Percentiles rank a stretch among this genome's conserved stretches.
Evolutionary conservation across 2,888 invertebrate genomes (phyloP).

Genomic region (Drosophila subquinaria): DNA sequence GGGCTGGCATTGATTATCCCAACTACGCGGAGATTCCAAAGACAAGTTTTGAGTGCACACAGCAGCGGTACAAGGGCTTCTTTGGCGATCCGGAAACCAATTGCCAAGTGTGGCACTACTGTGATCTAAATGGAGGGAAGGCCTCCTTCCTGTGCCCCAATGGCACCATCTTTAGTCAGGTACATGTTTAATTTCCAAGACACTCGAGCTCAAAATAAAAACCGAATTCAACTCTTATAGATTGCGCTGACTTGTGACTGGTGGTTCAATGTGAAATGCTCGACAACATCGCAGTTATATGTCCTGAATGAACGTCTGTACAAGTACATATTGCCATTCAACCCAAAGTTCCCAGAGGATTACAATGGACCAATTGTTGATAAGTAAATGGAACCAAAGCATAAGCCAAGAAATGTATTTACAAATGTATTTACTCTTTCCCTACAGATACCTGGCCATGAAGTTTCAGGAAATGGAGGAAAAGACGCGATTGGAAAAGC

Average conservation of each 20-base stretch:
- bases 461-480: slow-evolving; percentile 96
- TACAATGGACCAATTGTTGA: slow-evolving; percentile 95
- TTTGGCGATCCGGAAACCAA: slow-evolving; percentile 95
- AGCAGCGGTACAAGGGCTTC: slow-evolving; percentile 95
- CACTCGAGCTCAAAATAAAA: neutral
- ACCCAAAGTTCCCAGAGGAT: slow-evolving; percentile 95
- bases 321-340: slow-evolving; percentile 94
- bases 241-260: slow-evolving; percentile 95
- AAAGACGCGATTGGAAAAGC: slow-evolving; percentile 90
- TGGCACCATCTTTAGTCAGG: slow-evolving; percentile 95
- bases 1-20: slow-evolving; percentile 93
- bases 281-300: slow-evolving; percentile 93
- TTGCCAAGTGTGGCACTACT: slow-evolving; percentile 97
- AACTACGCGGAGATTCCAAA: slow-evolving; percentile 90
- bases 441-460: slow-evolving; percentile 90
- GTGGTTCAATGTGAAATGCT: slow-evolving; percentile 97
- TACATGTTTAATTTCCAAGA: slow-evolving; percentile 28
- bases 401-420: neutral
- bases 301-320: slow-evolving; percentile 95
- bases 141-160: slow-evolving; percentile 96
- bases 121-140: slow-evolving; percentile 95
- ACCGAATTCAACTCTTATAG: slow-evolving; percentile 51
- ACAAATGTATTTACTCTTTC: neutral
- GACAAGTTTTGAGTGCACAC: slow-evolving; percentile 92
- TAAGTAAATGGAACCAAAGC: slow-evolving; percentile 87